Conservation (phyloP, 2,888 invertebrate genomes). For the Epistrophe eligans region DNA sequence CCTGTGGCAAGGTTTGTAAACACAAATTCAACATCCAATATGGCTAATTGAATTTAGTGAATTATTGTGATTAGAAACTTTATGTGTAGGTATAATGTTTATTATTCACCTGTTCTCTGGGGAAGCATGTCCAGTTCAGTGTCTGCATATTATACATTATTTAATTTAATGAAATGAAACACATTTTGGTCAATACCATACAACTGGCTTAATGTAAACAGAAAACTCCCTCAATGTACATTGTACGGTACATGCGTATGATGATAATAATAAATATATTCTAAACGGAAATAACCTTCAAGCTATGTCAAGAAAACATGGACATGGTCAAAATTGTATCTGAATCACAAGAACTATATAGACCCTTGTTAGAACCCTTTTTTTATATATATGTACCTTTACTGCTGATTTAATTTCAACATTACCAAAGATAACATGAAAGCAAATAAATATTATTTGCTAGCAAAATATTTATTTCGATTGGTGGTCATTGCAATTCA, state of each 20-base stretch:
- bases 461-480: conserved; percentile 55
- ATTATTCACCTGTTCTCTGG: neutral
- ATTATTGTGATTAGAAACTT: conserved; percentile 19
- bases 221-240: neutral
- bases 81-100: neutral
- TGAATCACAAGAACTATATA: neutral
- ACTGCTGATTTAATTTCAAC: conserved; percentile 39
- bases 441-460: conserved; percentile 69
- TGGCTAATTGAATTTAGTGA: conserved; percentile 41
- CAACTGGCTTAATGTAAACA: neutral
- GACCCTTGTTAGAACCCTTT: conserved; percentile 23
- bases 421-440: conserved; percentile 40
- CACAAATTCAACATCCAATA: conserved; percentile 18
- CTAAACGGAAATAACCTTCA: neutral
- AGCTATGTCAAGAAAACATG: conserved; percentile 21
- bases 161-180: conserved; percentile 23
- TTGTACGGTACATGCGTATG: neutral
- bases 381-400: no score
- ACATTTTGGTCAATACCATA: conserved; percentile 2
- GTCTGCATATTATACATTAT: conserved; percentile 11
- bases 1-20: conserved; percentile 6
- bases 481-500: conserved; percentile 57
- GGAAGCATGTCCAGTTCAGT: neutral
- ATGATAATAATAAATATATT: neutral
- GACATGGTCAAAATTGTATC: neutral